Evolutionary conservation across 2,797 vertebrate genomes (phyloP), one percentile per base, ranked within the genome.

Genomic region (Hyperoplus immaculatus): DNA sequence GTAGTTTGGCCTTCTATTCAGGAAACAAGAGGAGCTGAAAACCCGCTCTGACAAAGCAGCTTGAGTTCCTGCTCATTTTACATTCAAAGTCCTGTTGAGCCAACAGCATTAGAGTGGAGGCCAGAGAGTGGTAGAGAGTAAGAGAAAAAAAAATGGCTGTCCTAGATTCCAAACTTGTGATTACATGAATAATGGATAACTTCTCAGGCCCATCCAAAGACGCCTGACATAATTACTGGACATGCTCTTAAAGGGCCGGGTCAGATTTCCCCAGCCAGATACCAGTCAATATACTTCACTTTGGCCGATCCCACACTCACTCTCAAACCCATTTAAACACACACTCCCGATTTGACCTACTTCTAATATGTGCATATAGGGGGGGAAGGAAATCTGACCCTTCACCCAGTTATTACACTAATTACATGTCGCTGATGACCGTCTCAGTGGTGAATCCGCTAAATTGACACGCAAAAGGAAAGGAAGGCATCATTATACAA

Each of bases 81-180:
- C 41, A 68, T 78, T 79, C 56, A 43, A 65, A 59, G 36, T 72
- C 68, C 69, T 61, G 68, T 73, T 59, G 69, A 83, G 66, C 57
- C 73, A 63, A 58, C 84, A 29, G 43, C 57, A 4, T 45, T 45
- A 45, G 11, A 79, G 69, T 62, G 11, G 11, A 70, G 73, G 85
- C 39, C 5, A 42, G 4, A 63, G 67, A 29, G 29, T 29, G 29
- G 29, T 29, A 29, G 29, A 29, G 12, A 6, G 42, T 6, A 13
- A 55, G 29, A 58, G 36, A 3, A 56, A 72, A 47, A 58, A 85
- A 72, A 72, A 80, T 55, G 76, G 86, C 84, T 93, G 92, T 65
- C 90, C 92, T 89, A 93, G 83, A 93, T 92, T 91, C 80, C 55
- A 69, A 92, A 93, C 92, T 88, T 94, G 88, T 88, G 89, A 89